Percentiles rank a stretch among this genome's conserved stretches.
Conservation (phyloP, 2,113 vertebrate genomes). For the Mungos mungo region DNA sequence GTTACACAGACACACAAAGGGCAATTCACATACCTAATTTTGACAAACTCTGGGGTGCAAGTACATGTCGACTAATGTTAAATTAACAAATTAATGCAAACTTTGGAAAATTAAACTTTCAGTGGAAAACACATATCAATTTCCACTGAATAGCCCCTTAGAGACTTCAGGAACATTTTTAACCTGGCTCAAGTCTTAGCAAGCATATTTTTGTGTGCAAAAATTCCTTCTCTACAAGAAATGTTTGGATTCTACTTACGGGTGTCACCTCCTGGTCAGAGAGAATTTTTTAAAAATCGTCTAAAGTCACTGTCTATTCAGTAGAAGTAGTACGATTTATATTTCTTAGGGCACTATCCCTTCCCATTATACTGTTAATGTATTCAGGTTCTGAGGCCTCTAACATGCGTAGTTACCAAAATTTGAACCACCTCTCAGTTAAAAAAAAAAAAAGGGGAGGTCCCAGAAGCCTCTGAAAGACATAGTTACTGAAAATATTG, state of each 20-base stretch:
- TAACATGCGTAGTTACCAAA: conserved; percentile 3
- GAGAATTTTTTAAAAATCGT: neutral
- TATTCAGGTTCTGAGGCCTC: neutral
- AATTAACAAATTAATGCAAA: conserved; percentile 59
- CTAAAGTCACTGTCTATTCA: neutral
- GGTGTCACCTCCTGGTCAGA: neutral
- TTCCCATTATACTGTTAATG: neutral
- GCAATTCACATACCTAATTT: conserved; percentile 72
- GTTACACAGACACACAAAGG: conserved; percentile 40
- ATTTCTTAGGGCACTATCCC: neutral
- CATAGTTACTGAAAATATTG: neutral
- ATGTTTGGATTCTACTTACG: neutral
- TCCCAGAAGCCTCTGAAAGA: neutral
- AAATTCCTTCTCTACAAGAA: conserved; percentile 55
- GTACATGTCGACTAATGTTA: conserved; percentile 60
- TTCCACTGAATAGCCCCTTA: neutral
- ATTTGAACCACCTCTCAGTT: neutral
- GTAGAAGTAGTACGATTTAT: neutral
- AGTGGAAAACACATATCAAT: conserved; percentile 10
- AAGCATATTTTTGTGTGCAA: neutral
- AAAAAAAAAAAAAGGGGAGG: neutral
- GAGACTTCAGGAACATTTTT: conserved; percentile 49
- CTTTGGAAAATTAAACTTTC: conserved; percentile 32
- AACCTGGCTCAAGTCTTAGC: neutral
- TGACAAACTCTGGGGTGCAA: conserved; percentile 69